Conservation (phyloP, 64 coral and sea anemone genomes). For the Orbicella faveolata region DNA sequence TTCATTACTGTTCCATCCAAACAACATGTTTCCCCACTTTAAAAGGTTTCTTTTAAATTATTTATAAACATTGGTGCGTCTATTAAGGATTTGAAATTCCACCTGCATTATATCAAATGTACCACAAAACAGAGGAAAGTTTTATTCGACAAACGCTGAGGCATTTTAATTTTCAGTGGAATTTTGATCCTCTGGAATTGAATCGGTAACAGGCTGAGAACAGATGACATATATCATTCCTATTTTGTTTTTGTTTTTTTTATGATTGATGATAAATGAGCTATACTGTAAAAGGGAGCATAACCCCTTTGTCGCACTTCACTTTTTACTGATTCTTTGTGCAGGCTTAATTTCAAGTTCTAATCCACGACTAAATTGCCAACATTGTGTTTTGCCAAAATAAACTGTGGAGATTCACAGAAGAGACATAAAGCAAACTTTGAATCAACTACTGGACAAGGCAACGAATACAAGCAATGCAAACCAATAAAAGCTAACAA, state of each 20-base stretch:
- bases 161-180: not conserved
- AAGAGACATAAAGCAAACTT: not conserved
- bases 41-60: too few species aligned
- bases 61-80: too few species aligned
- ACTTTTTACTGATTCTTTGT: not conserved
- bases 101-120: not conserved
- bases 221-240: too few species aligned
- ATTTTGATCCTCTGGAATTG: not conserved
- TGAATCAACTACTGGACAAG: too few species aligned
- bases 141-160: not conserved
- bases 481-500: too few species aligned
- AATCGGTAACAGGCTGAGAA: not conserved
- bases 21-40: not conserved
- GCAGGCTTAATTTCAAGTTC: not conserved
- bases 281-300: not conserved
- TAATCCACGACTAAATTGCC: not conserved
- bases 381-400: too few species aligned
- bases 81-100: too few species aligned
- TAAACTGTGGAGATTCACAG: not conserved
- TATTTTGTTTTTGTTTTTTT: not conserved
- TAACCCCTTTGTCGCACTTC: not conserved
- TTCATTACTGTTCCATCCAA: not conserved
- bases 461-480: too few species aligned
- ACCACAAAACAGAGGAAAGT: not conserved
- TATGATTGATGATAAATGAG: not conserved